phyloP scores from a whole-genome alignment of 1,140 invertebrate species.

The Trachymyrmex septentrionalis region DNA sequence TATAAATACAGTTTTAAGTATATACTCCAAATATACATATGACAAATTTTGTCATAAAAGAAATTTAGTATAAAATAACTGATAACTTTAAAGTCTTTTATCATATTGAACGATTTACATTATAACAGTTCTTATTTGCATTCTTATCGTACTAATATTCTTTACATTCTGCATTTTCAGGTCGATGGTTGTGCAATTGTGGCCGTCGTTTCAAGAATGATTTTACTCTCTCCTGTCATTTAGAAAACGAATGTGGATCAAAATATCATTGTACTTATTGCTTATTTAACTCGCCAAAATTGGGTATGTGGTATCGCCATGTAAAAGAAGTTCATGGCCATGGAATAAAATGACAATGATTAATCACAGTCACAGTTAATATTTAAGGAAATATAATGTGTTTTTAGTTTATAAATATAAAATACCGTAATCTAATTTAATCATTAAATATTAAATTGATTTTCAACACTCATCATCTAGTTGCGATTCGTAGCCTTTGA shows the following conservation, averaged over 20 bases:
- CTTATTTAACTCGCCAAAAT: background rate
- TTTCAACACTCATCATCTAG: too few relatives aligned
- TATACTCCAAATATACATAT: background rate
- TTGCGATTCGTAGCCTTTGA: too few relatives aligned
- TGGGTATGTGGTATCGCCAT: background rate
- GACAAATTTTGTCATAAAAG: background rate
- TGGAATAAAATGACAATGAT: background rate
- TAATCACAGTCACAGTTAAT: background rate
- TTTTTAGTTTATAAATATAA: background rate
- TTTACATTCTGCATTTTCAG: slow-evolving; percentile 78
- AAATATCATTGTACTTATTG: slow-evolving; percentile 72
- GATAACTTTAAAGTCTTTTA: background rate
- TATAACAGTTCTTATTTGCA: background rate
- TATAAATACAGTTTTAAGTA: too few relatives aligned
- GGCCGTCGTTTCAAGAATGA: slow-evolving; percentile 75
- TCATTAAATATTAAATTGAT: too few relatives aligned
- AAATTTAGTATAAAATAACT: background rate
- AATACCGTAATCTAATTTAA: background rate
- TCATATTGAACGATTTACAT: slow-evolving; percentile 4
- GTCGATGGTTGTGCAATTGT: slow-evolving; percentile 72
- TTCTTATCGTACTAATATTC: slow-evolving; percentile 65
- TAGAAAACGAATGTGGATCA: slow-evolving; percentile 72
- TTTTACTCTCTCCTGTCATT: slow-evolving; percentile 73
- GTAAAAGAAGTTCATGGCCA: background rate
- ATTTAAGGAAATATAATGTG: background rate